Evolutionary conservation across 2,888 invertebrate genomes (phyloP).

Genomic region (Tachina fera): DNA sequence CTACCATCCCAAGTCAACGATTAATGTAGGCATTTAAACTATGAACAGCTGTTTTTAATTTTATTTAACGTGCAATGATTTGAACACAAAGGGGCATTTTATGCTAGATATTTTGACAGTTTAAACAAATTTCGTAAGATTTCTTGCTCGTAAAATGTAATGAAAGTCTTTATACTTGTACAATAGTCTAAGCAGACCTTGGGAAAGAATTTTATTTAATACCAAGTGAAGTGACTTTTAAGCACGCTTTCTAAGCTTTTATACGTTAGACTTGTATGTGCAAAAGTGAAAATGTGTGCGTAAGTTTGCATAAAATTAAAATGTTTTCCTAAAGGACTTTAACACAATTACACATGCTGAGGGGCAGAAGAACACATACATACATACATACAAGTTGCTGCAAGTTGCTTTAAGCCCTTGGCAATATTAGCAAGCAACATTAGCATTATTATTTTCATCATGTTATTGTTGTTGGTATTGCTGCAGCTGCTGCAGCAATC

Average conservation of each 20-base stretch:
- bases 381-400: neutral
- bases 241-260: neutral
- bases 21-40: too few species aligned
- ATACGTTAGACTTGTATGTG: neutral
- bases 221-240: neutral
- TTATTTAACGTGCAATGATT: too few species aligned
- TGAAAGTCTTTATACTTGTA: too few species aligned
- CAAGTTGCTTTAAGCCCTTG: slow-evolving; percentile 3
- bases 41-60: too few species aligned
- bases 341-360: slow-evolving; percentile 48
- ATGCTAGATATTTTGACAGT: too few species aligned
- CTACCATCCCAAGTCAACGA: too few species aligned
- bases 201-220: too few species aligned
- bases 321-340: slow-evolving; percentile 61
- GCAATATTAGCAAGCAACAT: slow-evolving; percentile 45
- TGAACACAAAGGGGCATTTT: too few species aligned
- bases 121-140: too few species aligned
- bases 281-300: neutral
- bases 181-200: too few species aligned
- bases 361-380: neutral
- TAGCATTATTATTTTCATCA: slow-evolving; percentile 36
- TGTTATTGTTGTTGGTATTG: slow-evolving; percentile 7
- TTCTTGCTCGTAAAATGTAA: too few species aligned
- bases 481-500: neutral
- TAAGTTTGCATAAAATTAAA: slow-evolving; percentile 61